Conservation (phyloP, 2,888 invertebrate species). For the Microctonus aethiopoides region DNA sequence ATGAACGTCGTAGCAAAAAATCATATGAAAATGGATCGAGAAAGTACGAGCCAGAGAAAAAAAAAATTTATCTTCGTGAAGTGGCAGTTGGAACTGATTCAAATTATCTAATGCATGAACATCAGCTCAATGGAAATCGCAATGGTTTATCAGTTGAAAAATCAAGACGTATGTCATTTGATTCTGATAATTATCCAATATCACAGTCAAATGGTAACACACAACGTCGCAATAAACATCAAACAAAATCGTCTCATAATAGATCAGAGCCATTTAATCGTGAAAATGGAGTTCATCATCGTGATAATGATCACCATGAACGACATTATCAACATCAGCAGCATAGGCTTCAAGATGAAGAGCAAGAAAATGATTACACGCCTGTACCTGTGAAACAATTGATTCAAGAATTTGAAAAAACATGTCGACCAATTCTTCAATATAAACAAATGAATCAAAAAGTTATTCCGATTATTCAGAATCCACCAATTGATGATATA, state of each 20-base stretch:
- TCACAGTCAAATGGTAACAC: slow-evolving; percentile 35
- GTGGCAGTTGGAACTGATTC: slow-evolving; percentile 63
- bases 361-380: slow-evolving; percentile 56
- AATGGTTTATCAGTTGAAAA: slow-evolving; percentile 47
- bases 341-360: slow-evolving; percentile 4
- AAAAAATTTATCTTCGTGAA: slow-evolving; percentile 61
- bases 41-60: slow-evolving; percentile 48
- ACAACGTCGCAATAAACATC: slow-evolving; percentile 42
- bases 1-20: slow-evolving; percentile 33
- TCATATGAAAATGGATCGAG: slow-evolving; percentile 28
- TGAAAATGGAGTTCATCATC: slow-evolving; percentile 27
- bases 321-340: slow-evolving; percentile 28
- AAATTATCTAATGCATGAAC: slow-evolving; percentile 42
- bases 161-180: slow-evolving; percentile 48
- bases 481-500: slow-evolving; percentile 55
- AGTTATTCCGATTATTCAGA: slow-evolving; percentile 52
- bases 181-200: slow-evolving; percentile 38
- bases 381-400: slow-evolving; percentile 68
- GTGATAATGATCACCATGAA: slow-evolving; percentile 25
- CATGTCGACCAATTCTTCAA: slow-evolving; percentile 70
- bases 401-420: slow-evolving; percentile 74
- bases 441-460: slow-evolving; percentile 68
- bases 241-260: slow-evolving; percentile 42
- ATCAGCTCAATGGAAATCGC: slow-evolving; percentile 33
- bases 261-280: slow-evolving; percentile 14